Evolutionary conservation across 2,797 vertebrate genomes (phyloP).

Genomic region (Falco berigora): DNA sequence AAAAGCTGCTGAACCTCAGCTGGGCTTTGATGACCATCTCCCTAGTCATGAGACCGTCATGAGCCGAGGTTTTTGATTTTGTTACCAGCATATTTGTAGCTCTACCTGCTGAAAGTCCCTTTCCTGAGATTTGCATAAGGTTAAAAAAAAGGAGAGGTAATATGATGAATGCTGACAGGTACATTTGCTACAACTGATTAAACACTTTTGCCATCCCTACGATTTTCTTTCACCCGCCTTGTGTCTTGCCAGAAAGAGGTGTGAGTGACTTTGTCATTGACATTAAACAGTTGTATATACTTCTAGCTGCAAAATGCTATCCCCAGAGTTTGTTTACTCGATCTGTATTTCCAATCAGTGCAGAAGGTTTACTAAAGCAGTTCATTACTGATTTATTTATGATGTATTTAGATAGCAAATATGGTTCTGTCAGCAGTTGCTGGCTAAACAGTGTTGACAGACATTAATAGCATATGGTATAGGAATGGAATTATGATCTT

Average conservation of each 20-base stretch:
- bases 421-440: slow-evolving; percentile 80
- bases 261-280: slow-evolving; percentile 76
- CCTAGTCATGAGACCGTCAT: not conserved
- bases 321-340: slow-evolving; percentile 75
- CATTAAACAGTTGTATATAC: slow-evolving; percentile 76
- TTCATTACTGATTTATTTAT: slow-evolving; percentile 86
- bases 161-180: slow-evolving; percentile 60
- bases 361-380: slow-evolving; percentile 78
- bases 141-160: not conserved
- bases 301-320: slow-evolving; percentile 68
- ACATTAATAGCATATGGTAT: slow-evolving; percentile 83
- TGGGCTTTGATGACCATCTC: not conserved
- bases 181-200: slow-evolving; percentile 63
- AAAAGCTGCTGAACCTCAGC: not conserved
- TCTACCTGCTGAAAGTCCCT: not conserved
- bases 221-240: slow-evolving; percentile 38
- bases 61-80: not conserved
- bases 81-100: not conserved
- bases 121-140: slow-evolving; percentile 13
- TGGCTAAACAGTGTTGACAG: slow-evolving; percentile 83
- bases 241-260: slow-evolving; percentile 59
- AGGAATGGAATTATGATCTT: slow-evolving; percentile 77
- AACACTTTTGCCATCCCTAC: slow-evolving; percentile 56
- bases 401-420: slow-evolving; percentile 84
- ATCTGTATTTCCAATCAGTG: slow-evolving; percentile 79